Evolutionary conservation across 2,113 vertebrate species (phyloP).

Genomic region (Peromyscus polionotus): DNA sequence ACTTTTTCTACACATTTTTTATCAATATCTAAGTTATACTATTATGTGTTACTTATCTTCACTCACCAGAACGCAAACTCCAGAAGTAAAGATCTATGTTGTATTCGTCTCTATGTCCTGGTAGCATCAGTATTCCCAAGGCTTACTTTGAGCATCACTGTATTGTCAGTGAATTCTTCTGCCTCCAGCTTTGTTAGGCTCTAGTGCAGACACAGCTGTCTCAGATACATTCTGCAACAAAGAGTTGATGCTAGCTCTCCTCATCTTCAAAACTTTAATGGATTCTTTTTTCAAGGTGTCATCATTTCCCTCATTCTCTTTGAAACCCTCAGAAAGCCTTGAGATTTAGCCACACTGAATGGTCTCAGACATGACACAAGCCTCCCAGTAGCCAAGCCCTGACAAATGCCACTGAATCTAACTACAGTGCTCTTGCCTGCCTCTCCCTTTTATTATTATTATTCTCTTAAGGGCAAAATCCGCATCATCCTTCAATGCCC

Average conservation of each 20-base stretch:
- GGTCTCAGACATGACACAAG: neutral
- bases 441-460: neutral
- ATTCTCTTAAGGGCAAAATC: neutral
- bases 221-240: neutral
- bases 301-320: neutral
- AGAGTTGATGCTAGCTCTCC: neutral
- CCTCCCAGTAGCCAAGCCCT: neutral
- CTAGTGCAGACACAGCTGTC: neutral
- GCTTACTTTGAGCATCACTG: neutral
- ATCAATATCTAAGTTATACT: neutral
- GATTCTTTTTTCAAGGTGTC: neutral
- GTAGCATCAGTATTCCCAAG: neutral
- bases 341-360: neutral
- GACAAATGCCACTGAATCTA: neutral
- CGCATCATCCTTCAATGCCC: neutral
- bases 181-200: neutral
- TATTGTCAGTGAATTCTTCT: neutral
- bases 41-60: neutral
- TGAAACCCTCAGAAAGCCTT: neutral
- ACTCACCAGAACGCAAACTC: neutral
- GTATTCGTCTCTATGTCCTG: neutral
- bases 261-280: neutral
- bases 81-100: neutral
- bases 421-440: neutral
- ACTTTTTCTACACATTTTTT: neutral